These are phyloP conservation scores for Phalera bucephala DNA, from an alignment of 2,888 invertebrate species.

Conservation along the genomic window DNA sequence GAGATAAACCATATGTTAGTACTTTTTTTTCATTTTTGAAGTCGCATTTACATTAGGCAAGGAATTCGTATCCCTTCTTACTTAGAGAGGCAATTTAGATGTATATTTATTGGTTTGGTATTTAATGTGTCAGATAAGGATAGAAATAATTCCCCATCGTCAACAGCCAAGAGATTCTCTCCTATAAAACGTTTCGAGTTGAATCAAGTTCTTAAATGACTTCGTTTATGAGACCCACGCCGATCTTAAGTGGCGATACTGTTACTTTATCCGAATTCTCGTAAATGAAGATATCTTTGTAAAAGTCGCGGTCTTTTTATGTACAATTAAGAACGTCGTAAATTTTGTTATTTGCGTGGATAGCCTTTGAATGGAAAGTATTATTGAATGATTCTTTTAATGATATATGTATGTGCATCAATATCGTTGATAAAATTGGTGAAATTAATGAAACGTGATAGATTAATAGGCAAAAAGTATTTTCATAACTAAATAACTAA, in stretches of 20 bases:
- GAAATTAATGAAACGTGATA: too few relatives aligned
- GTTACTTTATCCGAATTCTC: constrained; percentile 35
- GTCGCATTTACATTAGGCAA: too few relatives aligned
- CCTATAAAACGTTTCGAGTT: constrained; percentile 9
- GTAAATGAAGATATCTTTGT: constrained; percentile 30
- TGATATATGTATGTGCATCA: too few relatives aligned
- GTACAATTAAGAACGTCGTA: constrained; percentile 14
- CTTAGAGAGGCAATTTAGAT: too few relatives aligned
- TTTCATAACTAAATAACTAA: too few relatives aligned
- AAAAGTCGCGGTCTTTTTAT: constrained; percentile 17
- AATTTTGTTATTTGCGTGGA: not conserved
- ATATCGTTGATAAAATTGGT: too few relatives aligned
- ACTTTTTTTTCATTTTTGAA: too few relatives aligned
- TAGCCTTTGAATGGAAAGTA: constrained; percentile 1
- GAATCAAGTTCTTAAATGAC: constrained; percentile 25
- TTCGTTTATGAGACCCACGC: constrained; percentile 21
- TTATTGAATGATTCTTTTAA: too few relatives aligned
- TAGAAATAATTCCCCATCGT: not conserved
- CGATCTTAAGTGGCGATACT: constrained; percentile 27
- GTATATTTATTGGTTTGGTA: not conserved
- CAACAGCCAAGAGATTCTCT: not conserved
- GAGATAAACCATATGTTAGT: too few relatives aligned
- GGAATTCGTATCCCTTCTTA: too few relatives aligned
- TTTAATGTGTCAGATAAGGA: constrained; percentile 13
- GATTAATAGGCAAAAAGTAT: too few relatives aligned